Percentiles rank a stretch among this genome's conserved stretches.
phyloP scores from a whole-genome alignment of 2,888 invertebrate species.

The Halictus quadricinctus region DNA sequence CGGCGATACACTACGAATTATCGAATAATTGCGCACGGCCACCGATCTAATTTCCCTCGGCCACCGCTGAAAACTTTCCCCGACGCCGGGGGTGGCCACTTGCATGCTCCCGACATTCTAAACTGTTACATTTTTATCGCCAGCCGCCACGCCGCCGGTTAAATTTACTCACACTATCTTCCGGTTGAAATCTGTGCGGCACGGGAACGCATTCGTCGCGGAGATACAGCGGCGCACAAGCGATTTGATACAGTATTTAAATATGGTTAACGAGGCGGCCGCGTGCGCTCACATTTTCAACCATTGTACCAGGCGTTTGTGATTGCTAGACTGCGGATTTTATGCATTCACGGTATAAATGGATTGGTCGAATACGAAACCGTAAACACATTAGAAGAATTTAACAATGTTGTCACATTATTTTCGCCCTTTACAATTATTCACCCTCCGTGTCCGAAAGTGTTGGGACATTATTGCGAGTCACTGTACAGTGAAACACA shows the following conservation, averaged over 20 bases:
- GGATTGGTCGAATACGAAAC: neutral
- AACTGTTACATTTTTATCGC: neutral
- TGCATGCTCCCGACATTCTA: neutral
- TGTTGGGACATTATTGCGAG: no score
- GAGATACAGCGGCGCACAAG: neutral
- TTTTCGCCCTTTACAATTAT: no score
- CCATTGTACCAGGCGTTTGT: neutral
- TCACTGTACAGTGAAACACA: no score
- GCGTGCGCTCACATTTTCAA: neutral
- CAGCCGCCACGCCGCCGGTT: neutral
- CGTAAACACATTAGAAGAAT: no score
- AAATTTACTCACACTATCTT: neutral
- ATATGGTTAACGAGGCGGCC: neutral
- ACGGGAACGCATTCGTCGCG: neutral
- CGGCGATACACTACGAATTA: conserved; percentile 39
- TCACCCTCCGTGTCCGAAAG: no score
- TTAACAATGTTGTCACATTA: no score
- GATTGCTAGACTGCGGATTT: neutral
- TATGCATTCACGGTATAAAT: neutral
- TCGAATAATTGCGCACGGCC: conserved; percentile 45
- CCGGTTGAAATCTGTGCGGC: neutral
- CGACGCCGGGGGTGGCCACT: neutral
- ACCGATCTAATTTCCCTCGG: neutral
- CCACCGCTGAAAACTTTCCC: neutral
- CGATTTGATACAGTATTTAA: neutral